Base-by-base conservation (phyloP, 2,797 vertebrate genomes). In the Macropodus opercularis region DNA sequence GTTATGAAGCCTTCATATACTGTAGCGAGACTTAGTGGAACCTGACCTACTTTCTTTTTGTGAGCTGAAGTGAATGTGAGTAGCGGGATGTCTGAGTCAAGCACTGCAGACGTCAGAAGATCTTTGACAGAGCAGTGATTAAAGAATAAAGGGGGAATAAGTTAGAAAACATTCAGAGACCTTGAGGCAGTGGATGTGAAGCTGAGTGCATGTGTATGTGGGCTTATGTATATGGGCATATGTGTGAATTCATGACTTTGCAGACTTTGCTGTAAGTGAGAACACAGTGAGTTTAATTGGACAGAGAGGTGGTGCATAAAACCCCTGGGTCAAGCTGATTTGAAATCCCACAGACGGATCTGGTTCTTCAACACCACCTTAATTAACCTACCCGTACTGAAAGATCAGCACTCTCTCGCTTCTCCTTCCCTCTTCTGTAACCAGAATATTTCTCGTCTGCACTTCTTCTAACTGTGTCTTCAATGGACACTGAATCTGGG, bases 21-120 rank as follows among this genome's bases (percentile, higher is more conserved):
- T n/a, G n/a, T 41, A 36, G 55, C 1, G 48, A 65, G 63, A 54
- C 69, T 80, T 36, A 64, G 81, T 41, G 15, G 44, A 63, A 68
- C 70, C 56, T 79, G 85, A 83, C 85, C 87, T 83, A 85, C 67
- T 87, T 89, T 85, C 71, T 46, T 64, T 65, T 26, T 56, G 65
- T 60, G 42, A 21, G 41, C 49, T 57, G 52, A 68, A 81, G 72
- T 70, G 52, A 72, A 77, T 75, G 47, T 47, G 60, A 67, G 63
- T 56, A 62, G 41, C 58, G 48, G 56, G 64, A 70, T 56, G 67
- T 71, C 56, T 68, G 66, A 80, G 59, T 71, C 54, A 61, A 84
- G 51, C 60, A 24, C 59, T 38, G 58, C 63, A 79, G 74, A 83
- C 43, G 54, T 80, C 69, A 81, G 61, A 77, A 55, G 63, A 50